Evolutionary conservation across 1,140 invertebrate species (phyloP), one percentile per base, ranked within the genome.

Genomic region (Dolichoris vasculosae): DNA sequence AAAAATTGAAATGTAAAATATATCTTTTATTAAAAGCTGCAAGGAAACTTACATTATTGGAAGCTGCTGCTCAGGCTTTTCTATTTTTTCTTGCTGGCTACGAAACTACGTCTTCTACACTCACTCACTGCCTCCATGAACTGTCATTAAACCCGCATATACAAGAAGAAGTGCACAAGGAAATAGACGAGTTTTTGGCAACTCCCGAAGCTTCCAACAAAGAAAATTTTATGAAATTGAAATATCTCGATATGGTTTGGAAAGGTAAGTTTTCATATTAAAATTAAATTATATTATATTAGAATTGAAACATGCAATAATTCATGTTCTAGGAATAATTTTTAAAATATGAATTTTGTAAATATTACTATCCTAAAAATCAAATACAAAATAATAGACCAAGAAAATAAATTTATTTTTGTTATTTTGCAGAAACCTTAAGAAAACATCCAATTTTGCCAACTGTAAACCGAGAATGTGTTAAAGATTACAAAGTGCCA

Each of bases 391-490:
- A n/a, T n/a, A n/a, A n/a, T n/a, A n/a, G n/a, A n/a, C n/a, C n/a
- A n/a, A n/a, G n/a, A n/a, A n/a, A n/a, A n/a, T n/a, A n/a, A 48
- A 26, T 46, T 76, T 76, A 6, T 73, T 7, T 35, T 32, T 67
- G 40, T 40, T 48, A 8, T 64, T 30, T 82, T 86, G 32, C 78
- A 92, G 92, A 93, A 86, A 93, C 93, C 17, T 86, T 94, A 48
- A 87, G 94, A 8, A 92, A 93, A 78, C 93, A 93, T 88, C 93
- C 94, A 43, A 90, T 94, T 13, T 85, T 91, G 15, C 85, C 90
- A 0, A 86, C 91, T 30, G 76, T 94, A 9, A 90, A 92, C 78
- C 86, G 94, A 59, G 84, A 87, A 32, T 92, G 92, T 73, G 90
- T 89, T 7, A 90, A 91, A 82, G 89, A 93, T 48, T 94, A 92